These are phyloP conservation scores for Rhamphomyia laevipes DNA, from an alignment of 2,888 invertebrate species.

Conservation along the genomic window DNA sequence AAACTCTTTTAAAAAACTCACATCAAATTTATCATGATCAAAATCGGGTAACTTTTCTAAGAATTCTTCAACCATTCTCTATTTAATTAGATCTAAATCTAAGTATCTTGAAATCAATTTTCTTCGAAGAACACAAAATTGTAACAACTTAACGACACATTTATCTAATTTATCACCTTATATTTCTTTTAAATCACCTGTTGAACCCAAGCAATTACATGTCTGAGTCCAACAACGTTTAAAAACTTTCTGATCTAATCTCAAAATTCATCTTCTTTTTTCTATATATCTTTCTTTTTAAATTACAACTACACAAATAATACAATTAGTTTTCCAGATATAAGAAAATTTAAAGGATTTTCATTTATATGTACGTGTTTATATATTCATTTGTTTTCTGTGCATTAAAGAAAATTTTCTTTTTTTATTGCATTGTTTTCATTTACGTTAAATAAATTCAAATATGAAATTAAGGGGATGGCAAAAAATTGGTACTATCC, in stretches of 20 bases:
- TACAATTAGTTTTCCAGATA: too few relatives aligned
- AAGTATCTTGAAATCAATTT: slow-evolving; percentile 7
- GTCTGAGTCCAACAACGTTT: background rate
- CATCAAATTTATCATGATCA: slow-evolving; percentile 19
- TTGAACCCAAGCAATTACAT: background rate
- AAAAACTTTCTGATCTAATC: background rate
- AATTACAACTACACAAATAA: background rate
- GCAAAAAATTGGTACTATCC: too few relatives aligned
- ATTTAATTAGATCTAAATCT: background rate
- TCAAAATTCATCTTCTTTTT: background rate
- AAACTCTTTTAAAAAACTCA: slow-evolving; percentile 12
- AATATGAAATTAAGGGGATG: too few relatives aligned
- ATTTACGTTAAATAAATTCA: too few relatives aligned
- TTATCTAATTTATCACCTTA: background rate
- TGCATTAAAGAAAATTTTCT: too few relatives aligned
- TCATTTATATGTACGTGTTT: too few relatives aligned
- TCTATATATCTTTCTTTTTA: background rate
- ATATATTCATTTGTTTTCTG: too few relatives aligned
- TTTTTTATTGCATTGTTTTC: too few relatives aligned
- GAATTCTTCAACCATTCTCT: slow-evolving; percentile 35
- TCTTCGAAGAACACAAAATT: slow-evolving; percentile 4
- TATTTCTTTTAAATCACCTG: too few relatives aligned
- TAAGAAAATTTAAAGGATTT: too few relatives aligned
- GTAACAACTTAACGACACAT: slow-evolving; percentile 1
- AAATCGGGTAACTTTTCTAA: slow-evolving; percentile 34